Percentiles rank a stretch among this genome's conserved stretches.
Evolutionary conservation across 2,113 vertebrate genomes (phyloP).

Genomic region (Percopsis transmontana): DNA sequence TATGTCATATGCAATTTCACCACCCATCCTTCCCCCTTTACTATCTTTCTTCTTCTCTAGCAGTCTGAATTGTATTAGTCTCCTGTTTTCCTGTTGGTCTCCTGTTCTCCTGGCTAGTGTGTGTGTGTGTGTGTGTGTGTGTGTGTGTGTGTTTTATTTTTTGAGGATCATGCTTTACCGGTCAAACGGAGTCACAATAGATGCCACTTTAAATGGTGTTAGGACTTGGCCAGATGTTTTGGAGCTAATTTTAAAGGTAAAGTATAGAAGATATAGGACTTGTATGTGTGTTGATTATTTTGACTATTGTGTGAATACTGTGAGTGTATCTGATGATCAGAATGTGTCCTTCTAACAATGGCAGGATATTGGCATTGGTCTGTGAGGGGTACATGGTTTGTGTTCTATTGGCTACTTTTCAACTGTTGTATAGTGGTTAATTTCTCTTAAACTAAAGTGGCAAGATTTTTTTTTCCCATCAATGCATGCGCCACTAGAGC

Average conservation of each 20-base stretch:
- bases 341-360: slow-evolving; percentile 17
- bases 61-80: slow-evolving; percentile 73
- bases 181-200: slow-evolving; percentile 23
- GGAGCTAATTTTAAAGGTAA: slow-evolving; percentile 13
- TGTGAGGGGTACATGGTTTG: slow-evolving; percentile 25
- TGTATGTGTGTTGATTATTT: slow-evolving; percentile 16
- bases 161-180: slow-evolving; percentile 35
- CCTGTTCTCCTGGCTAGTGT: slow-evolving; percentile 59
- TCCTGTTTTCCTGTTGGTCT: slow-evolving; percentile 36
- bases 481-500: slow-evolving; percentile 9
- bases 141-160: too few relatives aligned
- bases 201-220: slow-evolving; percentile 15
- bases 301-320: too few relatives aligned
- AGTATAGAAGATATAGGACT: slow-evolving; percentile 3
- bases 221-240: not conserved
- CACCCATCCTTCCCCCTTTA: slow-evolving; percentile 38
- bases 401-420: not conserved
- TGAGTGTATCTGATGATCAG: too few relatives aligned
- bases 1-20: slow-evolving; percentile 75
- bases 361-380: slow-evolving; percentile 1
- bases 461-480: too few relatives aligned
- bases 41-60: slow-evolving; percentile 43
- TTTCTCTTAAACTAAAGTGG: slow-evolving; percentile 22
- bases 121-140: too few relatives aligned
- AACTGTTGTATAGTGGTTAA: slow-evolving; percentile 3